Percentiles rank a stretch among this genome's conserved stretches.
Conservation (phyloP, 2,797 vertebrate genomes). For the Siniperca scherzeri region DNA sequence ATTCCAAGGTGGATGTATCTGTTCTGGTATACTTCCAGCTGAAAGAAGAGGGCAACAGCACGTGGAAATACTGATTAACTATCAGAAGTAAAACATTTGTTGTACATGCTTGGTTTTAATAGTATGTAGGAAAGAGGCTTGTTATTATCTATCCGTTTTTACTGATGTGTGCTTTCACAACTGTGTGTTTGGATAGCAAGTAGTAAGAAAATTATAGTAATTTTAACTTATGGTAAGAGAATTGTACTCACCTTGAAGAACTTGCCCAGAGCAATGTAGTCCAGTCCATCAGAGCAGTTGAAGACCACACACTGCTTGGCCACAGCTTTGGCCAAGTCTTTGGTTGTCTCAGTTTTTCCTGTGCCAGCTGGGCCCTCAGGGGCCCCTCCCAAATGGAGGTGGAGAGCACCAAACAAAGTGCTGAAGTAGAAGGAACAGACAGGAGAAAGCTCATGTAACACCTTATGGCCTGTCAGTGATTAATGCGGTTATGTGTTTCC, state of each 20-base stretch:
- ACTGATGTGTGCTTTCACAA: neutral
- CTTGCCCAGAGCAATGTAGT: conserved; percentile 94
- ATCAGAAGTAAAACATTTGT: conserved; percentile 3
- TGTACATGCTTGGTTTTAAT: neutral
- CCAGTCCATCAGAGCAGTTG: conserved; percentile 94
- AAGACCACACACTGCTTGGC: conserved; percentile 96
- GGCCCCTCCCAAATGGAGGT: conserved; percentile 92
- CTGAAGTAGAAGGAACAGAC: conserved; percentile 71
- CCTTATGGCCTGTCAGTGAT: neutral
- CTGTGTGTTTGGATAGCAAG: neutral
- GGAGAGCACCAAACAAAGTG: conserved; percentile 92
- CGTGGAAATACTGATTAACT: conserved; percentile 15
- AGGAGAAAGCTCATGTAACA: neutral
- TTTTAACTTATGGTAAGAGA: neutral
- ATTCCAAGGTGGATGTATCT: conserved; percentile 17
- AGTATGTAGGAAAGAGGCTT: neutral
- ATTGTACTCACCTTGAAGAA: conserved; percentile 91
- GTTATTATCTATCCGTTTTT: neutral
- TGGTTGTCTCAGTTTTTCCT: conserved; percentile 94
- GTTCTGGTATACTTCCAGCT: conserved; percentile 17
- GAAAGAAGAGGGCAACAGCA: conserved; percentile 16
- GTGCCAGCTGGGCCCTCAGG: conserved; percentile 95
- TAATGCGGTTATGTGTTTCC: neutral
- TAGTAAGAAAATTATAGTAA: neutral
- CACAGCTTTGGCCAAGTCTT: conserved; percentile 95